Percentiles rank a stretch among this genome's conserved stretches.
These are phyloP conservation scores for Hyperopisus bebe DNA, from an alignment of 2,113 vertebrate species.

Conservation along the genomic window DNA sequence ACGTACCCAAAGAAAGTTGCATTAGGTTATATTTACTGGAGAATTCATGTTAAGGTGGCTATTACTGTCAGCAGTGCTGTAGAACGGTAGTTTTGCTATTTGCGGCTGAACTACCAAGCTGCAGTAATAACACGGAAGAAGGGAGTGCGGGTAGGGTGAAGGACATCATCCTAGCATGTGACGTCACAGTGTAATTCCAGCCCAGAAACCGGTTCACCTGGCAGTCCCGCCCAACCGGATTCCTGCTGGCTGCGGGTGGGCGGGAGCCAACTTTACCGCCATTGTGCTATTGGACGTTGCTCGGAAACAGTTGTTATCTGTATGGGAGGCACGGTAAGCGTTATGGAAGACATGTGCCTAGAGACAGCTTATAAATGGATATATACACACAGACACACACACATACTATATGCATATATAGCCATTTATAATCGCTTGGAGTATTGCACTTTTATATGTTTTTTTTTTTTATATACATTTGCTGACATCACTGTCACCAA, in stretches of 20 bases:
- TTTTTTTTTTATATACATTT: neutral
- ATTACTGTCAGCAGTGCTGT: neutral
- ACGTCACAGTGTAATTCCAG: neutral
- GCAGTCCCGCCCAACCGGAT: neutral
- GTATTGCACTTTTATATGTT: neutral
- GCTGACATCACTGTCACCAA: neutral
- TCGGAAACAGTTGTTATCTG: neutral
- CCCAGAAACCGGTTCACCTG: neutral
- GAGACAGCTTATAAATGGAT: neutral
- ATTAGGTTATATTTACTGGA: neutral
- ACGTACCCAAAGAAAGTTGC: neutral
- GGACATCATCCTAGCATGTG: neutral
- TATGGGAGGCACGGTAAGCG: neutral
- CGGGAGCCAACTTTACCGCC: neutral
- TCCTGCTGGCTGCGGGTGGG: neutral
- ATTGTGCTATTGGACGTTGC: neutral
- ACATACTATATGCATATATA: neutral
- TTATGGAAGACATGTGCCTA: neutral
- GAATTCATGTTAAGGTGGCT: neutral
- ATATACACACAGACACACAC: neutral
- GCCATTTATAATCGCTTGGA: neutral
- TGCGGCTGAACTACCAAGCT: neutral
- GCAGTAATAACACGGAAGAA: neutral
- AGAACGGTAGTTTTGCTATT: neutral
- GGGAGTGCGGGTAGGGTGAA: neutral